These are phyloP conservation scores for Xylota segnis DNA, from an alignment of 2,888 invertebrate genomes.

Conservation along the genomic window DNA sequence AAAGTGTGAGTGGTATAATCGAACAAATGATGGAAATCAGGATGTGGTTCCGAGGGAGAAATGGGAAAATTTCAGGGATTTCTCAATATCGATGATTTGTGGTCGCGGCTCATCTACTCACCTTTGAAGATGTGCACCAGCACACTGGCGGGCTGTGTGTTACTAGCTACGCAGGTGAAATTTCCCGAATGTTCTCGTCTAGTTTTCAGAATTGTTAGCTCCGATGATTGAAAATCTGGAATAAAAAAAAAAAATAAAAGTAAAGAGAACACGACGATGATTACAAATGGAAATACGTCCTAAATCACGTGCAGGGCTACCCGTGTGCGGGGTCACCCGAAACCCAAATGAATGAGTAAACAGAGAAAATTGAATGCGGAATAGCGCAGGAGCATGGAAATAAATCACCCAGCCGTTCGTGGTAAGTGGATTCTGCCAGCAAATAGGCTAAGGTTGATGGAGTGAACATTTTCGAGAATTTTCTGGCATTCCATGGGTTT, in stretches of 20 bases:
- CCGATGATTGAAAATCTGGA: slow-evolving; percentile 84
- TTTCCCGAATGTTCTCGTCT: slow-evolving; percentile 92
- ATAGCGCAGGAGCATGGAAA: slow-evolving; percentile 8
- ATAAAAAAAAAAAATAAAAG: slow-evolving; percentile 61
- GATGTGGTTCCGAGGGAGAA: neutral
- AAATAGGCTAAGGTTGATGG: neutral
- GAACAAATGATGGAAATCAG: slow-evolving; percentile 4
- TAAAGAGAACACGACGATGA: slow-evolving; percentile 7
- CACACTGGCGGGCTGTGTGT: slow-evolving; percentile 94
- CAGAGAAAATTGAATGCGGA: slow-evolving; percentile 86
- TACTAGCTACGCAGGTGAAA: slow-evolving; percentile 95
- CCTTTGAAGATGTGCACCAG: slow-evolving; percentile 96
- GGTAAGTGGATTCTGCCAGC: slow-evolving; percentile 3
- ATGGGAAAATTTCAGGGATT: neutral
- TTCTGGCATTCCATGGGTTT: neutral
- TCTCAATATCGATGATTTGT: slow-evolving; percentile 4
- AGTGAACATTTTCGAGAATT: slow-evolving; percentile 1
- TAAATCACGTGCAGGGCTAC: slow-evolving; percentile 18
- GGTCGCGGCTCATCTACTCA: slow-evolving; percentile 83
- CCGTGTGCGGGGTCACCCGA: neutral
- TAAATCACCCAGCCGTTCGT: slow-evolving; percentile 18
- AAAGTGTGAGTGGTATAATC: neutral
- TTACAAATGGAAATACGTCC: slow-evolving; percentile 31
- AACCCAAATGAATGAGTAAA: slow-evolving; percentile 69
- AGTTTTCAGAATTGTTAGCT: slow-evolving; percentile 83